Conservation (phyloP, 2,113 vertebrate genomes). For the Centropristis striata region DNA sequence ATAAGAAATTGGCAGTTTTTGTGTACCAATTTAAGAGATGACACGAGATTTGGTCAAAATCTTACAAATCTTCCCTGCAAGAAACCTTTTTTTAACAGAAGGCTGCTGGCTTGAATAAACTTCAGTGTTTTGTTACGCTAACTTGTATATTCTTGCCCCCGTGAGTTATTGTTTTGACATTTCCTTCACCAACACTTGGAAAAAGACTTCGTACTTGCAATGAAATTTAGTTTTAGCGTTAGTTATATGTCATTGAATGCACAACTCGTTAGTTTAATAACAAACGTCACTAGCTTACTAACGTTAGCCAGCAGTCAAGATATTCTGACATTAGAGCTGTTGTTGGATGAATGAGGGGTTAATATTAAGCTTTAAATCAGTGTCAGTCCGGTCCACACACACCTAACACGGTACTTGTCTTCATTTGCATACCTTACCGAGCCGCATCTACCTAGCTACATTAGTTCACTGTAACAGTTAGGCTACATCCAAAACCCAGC, state of each 20-base stretch:
- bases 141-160: neutral
- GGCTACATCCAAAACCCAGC: neutral
- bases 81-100: too few species aligned
- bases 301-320: conserved; percentile 13
- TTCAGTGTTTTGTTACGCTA: neutral
- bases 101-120: neutral
- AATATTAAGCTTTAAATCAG: neutral
- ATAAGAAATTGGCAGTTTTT: too few species aligned
- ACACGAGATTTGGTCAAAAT: too few species aligned
- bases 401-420: neutral
- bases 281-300: conserved; percentile 32
- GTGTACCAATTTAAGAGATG: too few species aligned
- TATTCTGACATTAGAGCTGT: neutral
- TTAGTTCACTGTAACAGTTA: conserved; percentile 15
- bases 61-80: too few species aligned
- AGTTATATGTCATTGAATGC: neutral
- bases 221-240: too few species aligned
- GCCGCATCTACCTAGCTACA: conserved; percentile 1
- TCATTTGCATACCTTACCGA: neutral
- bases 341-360: neutral
- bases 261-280: conserved; percentile 5
- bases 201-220: neutral
- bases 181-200: neutral
- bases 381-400: neutral
- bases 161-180: neutral